Evolutionary conservation across 2,888 invertebrate species (phyloP).

Genomic region (Blastobasis lacticolella): DNA sequence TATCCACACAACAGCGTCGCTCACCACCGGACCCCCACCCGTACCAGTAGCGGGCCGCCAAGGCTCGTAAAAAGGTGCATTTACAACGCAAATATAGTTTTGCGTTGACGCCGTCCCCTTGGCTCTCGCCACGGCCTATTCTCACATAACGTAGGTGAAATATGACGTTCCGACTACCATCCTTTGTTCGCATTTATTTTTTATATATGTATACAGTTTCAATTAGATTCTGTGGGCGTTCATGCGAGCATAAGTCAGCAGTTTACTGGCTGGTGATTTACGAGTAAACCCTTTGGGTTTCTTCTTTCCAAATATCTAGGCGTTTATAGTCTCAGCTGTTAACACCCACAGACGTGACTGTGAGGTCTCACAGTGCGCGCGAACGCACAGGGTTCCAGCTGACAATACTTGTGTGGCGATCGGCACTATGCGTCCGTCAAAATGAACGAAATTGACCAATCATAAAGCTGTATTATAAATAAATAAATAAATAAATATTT

Average conservation of each 20-base stretch:
- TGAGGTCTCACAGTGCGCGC: too few relatives aligned
- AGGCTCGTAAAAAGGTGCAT: conserved; percentile 58
- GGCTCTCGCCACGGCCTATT: conserved; percentile 38
- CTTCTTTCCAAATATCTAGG: too few relatives aligned
- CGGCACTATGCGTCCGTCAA: too few relatives aligned
- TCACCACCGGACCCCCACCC: conserved; percentile 11
- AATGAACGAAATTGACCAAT: too few relatives aligned
- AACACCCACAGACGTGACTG: too few relatives aligned
- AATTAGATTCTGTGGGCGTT: background rate
- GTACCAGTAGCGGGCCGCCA: conserved; percentile 39
- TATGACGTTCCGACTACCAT: conserved; percentile 39
- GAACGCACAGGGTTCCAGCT: too few relatives aligned
- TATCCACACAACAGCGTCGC: background rate
- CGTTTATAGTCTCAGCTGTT: too few relatives aligned
- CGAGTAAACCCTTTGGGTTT: too few relatives aligned
- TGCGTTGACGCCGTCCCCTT: conserved; percentile 27
- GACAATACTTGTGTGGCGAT: too few relatives aligned
- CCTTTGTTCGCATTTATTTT: background rate
- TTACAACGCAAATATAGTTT: conserved; percentile 68
- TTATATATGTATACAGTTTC: background rate
- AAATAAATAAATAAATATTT: too few relatives aligned
- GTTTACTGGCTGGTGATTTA: too few relatives aligned
- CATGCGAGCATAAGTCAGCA: background rate
- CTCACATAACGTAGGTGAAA: conserved; percentile 39
- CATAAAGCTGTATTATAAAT: too few relatives aligned